Percentiles rank a stretch among this genome's conserved stretches.
Evolutionary conservation across 2,113 vertebrate genomes (phyloP).

Genomic region (Ameiurus melas): DNA sequence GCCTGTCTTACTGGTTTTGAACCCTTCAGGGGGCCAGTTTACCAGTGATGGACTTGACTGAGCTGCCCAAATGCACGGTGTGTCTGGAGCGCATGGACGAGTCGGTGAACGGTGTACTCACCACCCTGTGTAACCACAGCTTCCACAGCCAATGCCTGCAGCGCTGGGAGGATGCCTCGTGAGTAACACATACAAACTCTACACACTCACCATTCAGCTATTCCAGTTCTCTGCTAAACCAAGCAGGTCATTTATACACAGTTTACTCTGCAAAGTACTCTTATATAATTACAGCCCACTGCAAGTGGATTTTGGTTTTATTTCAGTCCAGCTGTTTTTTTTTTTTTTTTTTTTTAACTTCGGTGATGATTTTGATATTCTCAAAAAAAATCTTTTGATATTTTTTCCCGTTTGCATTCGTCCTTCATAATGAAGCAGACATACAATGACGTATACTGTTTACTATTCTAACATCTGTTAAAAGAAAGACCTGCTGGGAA

Average conservation of each 20-base stretch:
- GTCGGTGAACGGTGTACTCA: slow-evolving; percentile 94
- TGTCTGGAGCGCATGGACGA: slow-evolving; percentile 99
- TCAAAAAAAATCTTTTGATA: too few relatives aligned
- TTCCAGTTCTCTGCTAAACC: background rate
- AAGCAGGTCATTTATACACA: background rate
- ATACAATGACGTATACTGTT: background rate
- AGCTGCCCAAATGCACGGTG: slow-evolving; percentile 96
- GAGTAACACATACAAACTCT: slow-evolving; percentile 62
- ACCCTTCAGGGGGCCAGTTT: slow-evolving; percentile 88
- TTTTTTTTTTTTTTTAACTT: background rate
- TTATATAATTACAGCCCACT: background rate
- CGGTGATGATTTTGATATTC: background rate
- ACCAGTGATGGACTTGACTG: slow-evolving; percentile 95
- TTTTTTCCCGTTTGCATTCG: background rate
- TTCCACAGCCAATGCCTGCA: slow-evolving; percentile 98
- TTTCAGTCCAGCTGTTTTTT: background rate
- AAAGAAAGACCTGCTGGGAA: slow-evolving; percentile 37
- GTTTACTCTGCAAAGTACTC: background rate
- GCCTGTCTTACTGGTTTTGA: background rate
- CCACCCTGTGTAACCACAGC: slow-evolving; percentile 97
- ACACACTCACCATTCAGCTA: background rate
- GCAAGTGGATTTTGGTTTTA: background rate
- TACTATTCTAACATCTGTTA: slow-evolving; percentile 15
- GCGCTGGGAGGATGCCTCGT: slow-evolving; percentile 98
- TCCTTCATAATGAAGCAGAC: background rate